Evolutionary conservation across 2,888 invertebrate genomes (phyloP).

Genomic region (Meteorus cinctellus): DNA sequence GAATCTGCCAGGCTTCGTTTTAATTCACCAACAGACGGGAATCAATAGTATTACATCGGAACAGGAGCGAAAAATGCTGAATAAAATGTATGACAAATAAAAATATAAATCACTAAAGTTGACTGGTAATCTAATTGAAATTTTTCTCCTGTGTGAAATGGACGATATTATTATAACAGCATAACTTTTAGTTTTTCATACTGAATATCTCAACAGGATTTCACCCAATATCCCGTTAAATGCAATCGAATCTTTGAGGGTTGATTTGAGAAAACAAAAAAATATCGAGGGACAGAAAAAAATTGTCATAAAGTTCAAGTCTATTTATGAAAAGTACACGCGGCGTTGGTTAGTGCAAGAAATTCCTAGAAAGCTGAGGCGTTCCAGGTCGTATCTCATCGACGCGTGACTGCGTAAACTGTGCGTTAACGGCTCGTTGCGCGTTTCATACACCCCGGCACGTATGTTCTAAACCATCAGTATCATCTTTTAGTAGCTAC

Average conservation of each 20-base stretch:
- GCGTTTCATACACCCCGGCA: slow-evolving; percentile 46
- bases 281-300: background rate
- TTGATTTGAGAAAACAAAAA: slow-evolving; percentile 28
- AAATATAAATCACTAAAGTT: background rate
- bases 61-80: background rate
- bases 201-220: background rate
- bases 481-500: slow-evolving; percentile 16
- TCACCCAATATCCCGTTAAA: background rate
- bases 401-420: slow-evolving; percentile 67
- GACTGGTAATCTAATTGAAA: too few relatives aligned
- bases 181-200: background rate
- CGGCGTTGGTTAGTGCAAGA: background rate
- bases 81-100: background rate
- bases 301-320: slow-evolving; percentile 5
- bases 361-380: slow-evolving; percentile 45
- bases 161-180: background rate
- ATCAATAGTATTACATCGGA: slow-evolving; percentile 29
- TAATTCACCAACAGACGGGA: slow-evolving; percentile 20
- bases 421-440: slow-evolving; percentile 61
- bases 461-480: slow-evolving; percentile 25
- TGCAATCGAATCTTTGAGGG: background rate
- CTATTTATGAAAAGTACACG: slow-evolving; percentile 28
- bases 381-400: slow-evolving; percentile 52
- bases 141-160: background rate
- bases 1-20: slow-evolving; percentile 34